Evolutionary conservation across 2,797 vertebrate species (phyloP), one percentile per base, ranked within the genome.

Genomic region (Lithobates pipiens): DNA sequence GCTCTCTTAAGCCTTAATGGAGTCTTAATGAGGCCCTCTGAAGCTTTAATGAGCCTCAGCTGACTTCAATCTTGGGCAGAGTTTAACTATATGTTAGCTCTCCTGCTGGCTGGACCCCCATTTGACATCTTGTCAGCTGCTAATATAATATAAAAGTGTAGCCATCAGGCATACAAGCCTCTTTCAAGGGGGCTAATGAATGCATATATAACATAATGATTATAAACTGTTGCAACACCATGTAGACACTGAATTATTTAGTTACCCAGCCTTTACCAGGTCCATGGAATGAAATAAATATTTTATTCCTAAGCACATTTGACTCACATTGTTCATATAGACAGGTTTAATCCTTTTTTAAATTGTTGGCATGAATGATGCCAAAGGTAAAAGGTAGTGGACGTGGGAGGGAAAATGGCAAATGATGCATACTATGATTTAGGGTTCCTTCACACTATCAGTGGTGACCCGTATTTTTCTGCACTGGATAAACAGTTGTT

Each of bases 121-220:
- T 86, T 78, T 86, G 80, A 86, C 85, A 86, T 86, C 80, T 86
- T 86, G 85, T 86, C 85, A 86, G 85, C 85, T 86, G 85, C 80
- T 86, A 82, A 86, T 86, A 83, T 82, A 86, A 78, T 71, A 86
- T 74, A 74, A 71, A 76, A 57, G 11, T 74, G 75, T 83, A 86
- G 80, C 80, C 76, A 86, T 77, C 85, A 86, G 80, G 75, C 85
- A 86, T 83, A 67, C 50, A 69, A 86, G 69, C 57, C 79, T 86
- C 75, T 74, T 83, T 83, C 50, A 74, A 79, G 57, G 80, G 80
- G 69, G 42, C 50, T 77, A 78, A 83, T 86, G 80, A 83, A 86
- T 83, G 75, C 80, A 83, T 78, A 73, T 83, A 78, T 83, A 78
- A 82, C 75, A 78, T 82, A 82, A 76, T 76, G 84, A 78, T 82